Evolutionary conservation across 1,140 invertebrate species (phyloP).

Genomic region (Drosophila pseudoobscura): DNA sequence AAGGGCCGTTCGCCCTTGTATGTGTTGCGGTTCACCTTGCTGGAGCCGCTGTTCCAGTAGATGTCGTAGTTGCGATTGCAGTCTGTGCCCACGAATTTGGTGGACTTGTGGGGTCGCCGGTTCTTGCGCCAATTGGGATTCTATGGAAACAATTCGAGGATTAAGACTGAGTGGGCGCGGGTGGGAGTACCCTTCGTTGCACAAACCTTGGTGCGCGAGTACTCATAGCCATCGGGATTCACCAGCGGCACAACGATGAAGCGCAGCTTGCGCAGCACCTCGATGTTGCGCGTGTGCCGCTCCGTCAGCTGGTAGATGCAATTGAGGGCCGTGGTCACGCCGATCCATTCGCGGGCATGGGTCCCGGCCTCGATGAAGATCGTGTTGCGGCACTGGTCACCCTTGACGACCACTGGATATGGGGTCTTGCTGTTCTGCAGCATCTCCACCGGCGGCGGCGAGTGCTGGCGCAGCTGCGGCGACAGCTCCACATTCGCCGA

Average conservation of each 20-base stretch:
- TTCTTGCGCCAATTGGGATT: slow-evolving; percentile 86
- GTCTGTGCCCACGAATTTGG: slow-evolving; percentile 86
- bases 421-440: neutral
- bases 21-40: slow-evolving; percentile 86
- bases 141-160: slow-evolving; percentile 12
- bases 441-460: slow-evolving; percentile 7
- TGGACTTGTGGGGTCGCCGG: slow-evolving; percentile 64
- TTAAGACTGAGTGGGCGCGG: neutral
- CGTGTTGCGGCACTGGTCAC: slow-evolving; percentile 56
- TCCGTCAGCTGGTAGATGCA: slow-evolving; percentile 86
- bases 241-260: slow-evolving; percentile 86
- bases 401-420: slow-evolving; percentile 35
- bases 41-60: slow-evolving; percentile 86
- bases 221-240: slow-evolving; percentile 85
- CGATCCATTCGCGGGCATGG: slow-evolving; percentile 89
- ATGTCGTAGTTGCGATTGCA: slow-evolving; percentile 88
- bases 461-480: slow-evolving; percentile 31
- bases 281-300: slow-evolving; percentile 77
- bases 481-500: slow-evolving; percentile 52
- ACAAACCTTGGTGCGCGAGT: slow-evolving; percentile 75
- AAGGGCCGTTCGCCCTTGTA: slow-evolving; percentile 89
- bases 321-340: slow-evolving; percentile 86
- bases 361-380: slow-evolving; percentile 85
- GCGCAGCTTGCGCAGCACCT: slow-evolving; percentile 85
- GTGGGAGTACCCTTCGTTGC: neutral